Evolutionary conservation across 2,797 vertebrate genomes (phyloP).

Genomic region (Champsocephalus gunnari): DNA sequence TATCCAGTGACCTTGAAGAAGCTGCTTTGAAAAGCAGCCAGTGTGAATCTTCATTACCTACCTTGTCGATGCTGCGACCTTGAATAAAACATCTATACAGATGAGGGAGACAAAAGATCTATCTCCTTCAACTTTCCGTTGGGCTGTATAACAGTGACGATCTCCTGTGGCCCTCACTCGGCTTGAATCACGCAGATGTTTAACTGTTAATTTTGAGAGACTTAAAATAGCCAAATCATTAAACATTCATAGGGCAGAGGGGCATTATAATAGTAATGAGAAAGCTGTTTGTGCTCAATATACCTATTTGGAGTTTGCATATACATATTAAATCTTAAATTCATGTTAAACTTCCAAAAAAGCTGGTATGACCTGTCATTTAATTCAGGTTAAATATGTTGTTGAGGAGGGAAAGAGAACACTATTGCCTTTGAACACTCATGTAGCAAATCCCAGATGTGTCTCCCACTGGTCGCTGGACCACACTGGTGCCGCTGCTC

Average conservation of each 20-base stretch:
- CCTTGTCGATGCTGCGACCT: slow-evolving; percentile 74
- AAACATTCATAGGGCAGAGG: slow-evolving; percentile 19
- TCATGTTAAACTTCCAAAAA: not conserved
- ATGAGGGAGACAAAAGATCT: slow-evolving; percentile 62
- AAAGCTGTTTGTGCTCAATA: not conserved
- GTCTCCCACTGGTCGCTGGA: slow-evolving; percentile 97
- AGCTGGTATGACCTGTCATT: not conserved
- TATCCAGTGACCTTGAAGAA: slow-evolving; percentile 67
- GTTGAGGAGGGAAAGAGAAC: not conserved
- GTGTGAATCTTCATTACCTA: slow-evolving; percentile 78
- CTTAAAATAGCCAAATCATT: slow-evolving; percentile 36
- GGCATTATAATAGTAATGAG: not conserved
- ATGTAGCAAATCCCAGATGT: slow-evolving; percentile 98
- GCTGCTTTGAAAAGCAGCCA: slow-evolving; percentile 76
- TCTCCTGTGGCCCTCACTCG: slow-evolving; percentile 24
- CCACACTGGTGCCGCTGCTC: slow-evolving; percentile 96
- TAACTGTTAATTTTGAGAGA: slow-evolving; percentile 37
- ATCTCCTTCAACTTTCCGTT: slow-evolving; percentile 52
- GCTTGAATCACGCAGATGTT: slow-evolving; percentile 42
- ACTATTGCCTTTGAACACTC: not conserved
- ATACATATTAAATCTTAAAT: too few species aligned
- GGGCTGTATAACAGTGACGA: slow-evolving; percentile 12
- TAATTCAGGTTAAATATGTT: not conserved
- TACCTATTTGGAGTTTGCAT: not conserved
- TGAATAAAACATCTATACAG: slow-evolving; percentile 79